Evolutionary conservation across 1,140 invertebrate genomes (phyloP).

Genomic region (Neodiprion pinetum): DNA sequence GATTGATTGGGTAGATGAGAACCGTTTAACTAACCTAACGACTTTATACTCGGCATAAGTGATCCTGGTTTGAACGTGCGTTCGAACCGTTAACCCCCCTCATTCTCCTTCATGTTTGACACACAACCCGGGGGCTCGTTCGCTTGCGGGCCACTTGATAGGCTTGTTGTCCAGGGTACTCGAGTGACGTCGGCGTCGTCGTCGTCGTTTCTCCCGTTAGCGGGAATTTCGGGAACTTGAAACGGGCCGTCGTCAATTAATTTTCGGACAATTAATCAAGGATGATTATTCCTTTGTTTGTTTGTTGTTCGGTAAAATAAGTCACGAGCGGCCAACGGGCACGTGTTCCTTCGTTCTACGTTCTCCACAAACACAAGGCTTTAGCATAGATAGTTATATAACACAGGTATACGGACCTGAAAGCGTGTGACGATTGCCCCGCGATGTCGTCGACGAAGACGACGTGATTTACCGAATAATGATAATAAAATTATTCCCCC

Average conservation of each 20-base stretch:
- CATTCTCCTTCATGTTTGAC: not conserved
- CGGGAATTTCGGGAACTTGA: too few relatives aligned
- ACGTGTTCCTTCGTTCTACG: not conserved
- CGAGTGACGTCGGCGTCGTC: too few relatives aligned
- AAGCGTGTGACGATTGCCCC: not conserved
- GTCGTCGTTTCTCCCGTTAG: too few relatives aligned
- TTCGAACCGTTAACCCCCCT: conserved; percentile 1
- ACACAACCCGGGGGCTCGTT: not conserved
- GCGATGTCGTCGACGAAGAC: not conserved
- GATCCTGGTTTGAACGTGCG: not conserved
- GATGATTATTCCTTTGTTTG: too few relatives aligned
- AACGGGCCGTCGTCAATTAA: too few relatives aligned
- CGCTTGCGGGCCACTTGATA: not conserved
- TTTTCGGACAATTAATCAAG: too few relatives aligned
- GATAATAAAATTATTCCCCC: not conserved
- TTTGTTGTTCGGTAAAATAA: not conserved
- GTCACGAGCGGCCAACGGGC: not conserved
- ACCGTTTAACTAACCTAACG: too few relatives aligned
- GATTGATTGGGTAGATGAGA: too few relatives aligned
- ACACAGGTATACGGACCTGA: not conserved
- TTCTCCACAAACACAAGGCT: not conserved
- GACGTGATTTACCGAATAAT: not conserved
- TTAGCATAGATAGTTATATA: not conserved
- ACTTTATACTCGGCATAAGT: too few relatives aligned
- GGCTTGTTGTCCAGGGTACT: too few relatives aligned